Conservation (phyloP, 1,140 invertebrate species). For the Cylas formicarius region DNA sequence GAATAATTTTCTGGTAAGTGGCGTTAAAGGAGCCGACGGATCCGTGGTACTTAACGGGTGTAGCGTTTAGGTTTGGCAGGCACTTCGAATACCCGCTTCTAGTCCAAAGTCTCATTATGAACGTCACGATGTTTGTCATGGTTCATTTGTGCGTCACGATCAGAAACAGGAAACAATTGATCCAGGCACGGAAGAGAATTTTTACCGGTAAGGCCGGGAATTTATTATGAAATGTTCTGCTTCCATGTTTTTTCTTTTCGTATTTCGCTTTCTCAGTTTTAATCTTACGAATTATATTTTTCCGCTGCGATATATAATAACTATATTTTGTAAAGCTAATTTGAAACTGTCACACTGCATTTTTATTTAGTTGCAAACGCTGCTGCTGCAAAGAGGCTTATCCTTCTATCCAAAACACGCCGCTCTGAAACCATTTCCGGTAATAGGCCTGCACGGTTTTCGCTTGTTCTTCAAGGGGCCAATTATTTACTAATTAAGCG, state of each 20-base stretch:
- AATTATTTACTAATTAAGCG: too few relatives aligned
- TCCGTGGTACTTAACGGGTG: neutral
- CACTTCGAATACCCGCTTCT: constrained; percentile 91
- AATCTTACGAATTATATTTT: constrained; percentile 10
- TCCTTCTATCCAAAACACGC: constrained; percentile 30
- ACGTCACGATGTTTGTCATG: constrained; percentile 91
- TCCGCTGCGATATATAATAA: constrained; percentile 13
- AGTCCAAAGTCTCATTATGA: constrained; percentile 97
- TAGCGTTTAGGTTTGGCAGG: constrained; percentile 84
- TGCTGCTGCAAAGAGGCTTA: constrained; percentile 38
- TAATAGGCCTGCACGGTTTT: constrained; percentile 38
- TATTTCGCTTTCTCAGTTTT: constrained; percentile 7
- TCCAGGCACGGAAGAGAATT: constrained; percentile 65
- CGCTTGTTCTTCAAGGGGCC: constrained; percentile 22
- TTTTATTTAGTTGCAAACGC: constrained; percentile 40
- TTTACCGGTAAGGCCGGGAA: constrained; percentile 81
- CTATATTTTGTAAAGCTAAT: constrained; percentile 1
- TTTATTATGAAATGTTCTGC: constrained; percentile 6
- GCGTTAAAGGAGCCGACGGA: too few relatives aligned
- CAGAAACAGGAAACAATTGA: constrained; percentile 74
- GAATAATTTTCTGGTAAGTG: constrained; percentile 95
- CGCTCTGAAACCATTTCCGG: constrained; percentile 40
- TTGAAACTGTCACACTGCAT: constrained; percentile 18
- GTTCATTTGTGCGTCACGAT: constrained; percentile 89
- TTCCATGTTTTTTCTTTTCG: constrained; percentile 8